Evolutionary conservation across 2,888 invertebrate genomes (phyloP).

Genomic region (Drosophila kambysellisi): DNA sequence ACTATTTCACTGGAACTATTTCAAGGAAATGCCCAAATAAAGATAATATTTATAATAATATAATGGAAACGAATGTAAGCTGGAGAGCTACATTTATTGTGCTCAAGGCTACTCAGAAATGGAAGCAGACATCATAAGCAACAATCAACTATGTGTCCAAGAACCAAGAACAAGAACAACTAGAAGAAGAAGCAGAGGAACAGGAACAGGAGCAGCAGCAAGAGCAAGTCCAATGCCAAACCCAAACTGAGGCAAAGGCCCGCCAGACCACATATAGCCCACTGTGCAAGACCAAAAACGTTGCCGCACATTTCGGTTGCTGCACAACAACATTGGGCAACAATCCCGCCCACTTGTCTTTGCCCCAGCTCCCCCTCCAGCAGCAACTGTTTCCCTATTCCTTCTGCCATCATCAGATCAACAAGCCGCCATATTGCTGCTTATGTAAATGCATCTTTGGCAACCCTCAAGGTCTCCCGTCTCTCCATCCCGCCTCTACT

Average conservation of each 20-base stretch:
- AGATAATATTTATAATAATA: not conserved
- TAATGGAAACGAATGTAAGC: not conserved
- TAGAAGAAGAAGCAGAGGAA: slow-evolving; percentile 1
- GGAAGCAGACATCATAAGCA: not conserved
- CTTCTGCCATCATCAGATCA: slow-evolving; percentile 40
- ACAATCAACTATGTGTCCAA: not conserved
- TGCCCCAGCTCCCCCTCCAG: not conserved
- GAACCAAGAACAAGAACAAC: not conserved
- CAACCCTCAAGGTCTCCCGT: not conserved
- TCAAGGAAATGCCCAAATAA: not conserved
- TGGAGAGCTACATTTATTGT: not conserved
- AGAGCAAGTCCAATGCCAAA: slow-evolving; percentile 49
- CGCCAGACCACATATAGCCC: slow-evolving; percentile 74
- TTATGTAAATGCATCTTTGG: slow-evolving; percentile 62
- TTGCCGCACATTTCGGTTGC: slow-evolving; percentile 83
- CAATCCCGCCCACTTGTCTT: slow-evolving; percentile 26
- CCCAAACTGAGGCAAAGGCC: slow-evolving; percentile 14
- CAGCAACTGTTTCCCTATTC: not conserved
- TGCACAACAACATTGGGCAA: slow-evolving; percentile 71
- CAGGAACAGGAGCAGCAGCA: slow-evolving; percentile 8
- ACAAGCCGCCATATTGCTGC: slow-evolving; percentile 73
- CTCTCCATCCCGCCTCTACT: not conserved
- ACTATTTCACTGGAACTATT: not conserved
- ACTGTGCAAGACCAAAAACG: slow-evolving; percentile 81
- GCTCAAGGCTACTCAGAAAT: not conserved